phyloP scores from a whole-genome alignment of 2,888 invertebrate genomes.

The Emesis castigata region DNA sequence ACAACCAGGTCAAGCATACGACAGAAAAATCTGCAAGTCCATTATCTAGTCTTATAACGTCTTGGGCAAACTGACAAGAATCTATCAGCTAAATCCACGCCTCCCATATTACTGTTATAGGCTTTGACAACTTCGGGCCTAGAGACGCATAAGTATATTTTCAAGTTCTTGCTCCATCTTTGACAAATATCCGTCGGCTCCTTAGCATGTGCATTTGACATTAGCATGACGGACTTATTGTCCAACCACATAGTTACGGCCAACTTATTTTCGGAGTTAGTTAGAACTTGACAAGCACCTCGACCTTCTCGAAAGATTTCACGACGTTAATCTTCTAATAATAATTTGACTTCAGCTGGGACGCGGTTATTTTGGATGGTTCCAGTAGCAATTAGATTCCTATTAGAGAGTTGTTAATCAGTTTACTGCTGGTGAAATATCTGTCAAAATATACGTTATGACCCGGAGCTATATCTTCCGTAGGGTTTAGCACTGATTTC shows the following conservation, averaged over 20 bases:
- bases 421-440: slow-evolving; percentile 46
- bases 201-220: slow-evolving; percentile 26
- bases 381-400: neutral
- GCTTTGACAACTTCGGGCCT: slow-evolving; percentile 33
- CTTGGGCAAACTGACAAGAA: neutral
- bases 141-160: slow-evolving; percentile 24
- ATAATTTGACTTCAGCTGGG: slow-evolving; percentile 13
- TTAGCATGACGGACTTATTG: slow-evolving; percentile 43
- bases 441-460: slow-evolving; percentile 55
- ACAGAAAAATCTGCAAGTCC: neutral
- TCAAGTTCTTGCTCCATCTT: slow-evolving; percentile 38
- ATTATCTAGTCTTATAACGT: neutral
- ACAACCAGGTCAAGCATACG: neutral
- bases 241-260: slow-evolving; percentile 53
- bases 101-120: slow-evolving; percentile 14
- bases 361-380: slow-evolving; percentile 31
- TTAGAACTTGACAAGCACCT: slow-evolving; percentile 26
- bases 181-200: slow-evolving; percentile 30
- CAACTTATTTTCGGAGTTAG: slow-evolving; percentile 16
- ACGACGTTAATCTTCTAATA: neutral
- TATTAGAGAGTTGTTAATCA: slow-evolving; percentile 4
- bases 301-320: slow-evolving; percentile 17
- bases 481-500: neutral
- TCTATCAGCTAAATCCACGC: slow-evolving; percentile 3
- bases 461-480: neutral